Conservation (phyloP, 1,140 invertebrate genomes). For the Brachystomella parvula region DNA sequence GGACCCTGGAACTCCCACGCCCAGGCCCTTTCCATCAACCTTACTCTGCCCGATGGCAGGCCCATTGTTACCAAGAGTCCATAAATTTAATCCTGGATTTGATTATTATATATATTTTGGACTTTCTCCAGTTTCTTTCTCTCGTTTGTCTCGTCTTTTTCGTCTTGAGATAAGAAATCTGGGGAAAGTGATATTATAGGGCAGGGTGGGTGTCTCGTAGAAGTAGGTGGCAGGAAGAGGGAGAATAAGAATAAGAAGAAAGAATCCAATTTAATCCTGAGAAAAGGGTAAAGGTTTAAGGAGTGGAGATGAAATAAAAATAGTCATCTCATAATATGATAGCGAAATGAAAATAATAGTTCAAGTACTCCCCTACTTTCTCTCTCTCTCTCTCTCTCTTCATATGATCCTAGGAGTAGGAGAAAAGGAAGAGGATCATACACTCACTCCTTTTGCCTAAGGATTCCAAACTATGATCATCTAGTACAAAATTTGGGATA, state of each 20-base stretch:
- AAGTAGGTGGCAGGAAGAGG: neutral
- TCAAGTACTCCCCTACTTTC: neutral
- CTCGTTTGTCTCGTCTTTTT: too few species aligned
- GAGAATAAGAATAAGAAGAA: neutral
- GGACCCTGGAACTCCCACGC: neutral
- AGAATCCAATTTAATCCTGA: conserved; percentile 25
- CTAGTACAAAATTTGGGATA: conserved; percentile 29
- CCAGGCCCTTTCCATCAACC: neutral
- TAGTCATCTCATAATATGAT: conserved; percentile 35
- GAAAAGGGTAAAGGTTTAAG: conserved; percentile 28
- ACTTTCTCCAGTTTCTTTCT: neutral
- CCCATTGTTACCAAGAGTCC: neutral
- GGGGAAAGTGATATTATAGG: too few species aligned
- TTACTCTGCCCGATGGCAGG: neutral
- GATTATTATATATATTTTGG: neutral
- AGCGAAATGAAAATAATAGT: conserved; percentile 28
- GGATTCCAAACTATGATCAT: conserved; percentile 11
- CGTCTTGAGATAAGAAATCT: too few species aligned
- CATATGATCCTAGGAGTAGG: neutral
- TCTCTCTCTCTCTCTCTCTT: neutral
- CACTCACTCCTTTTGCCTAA: neutral
- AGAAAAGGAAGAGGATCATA: neutral
- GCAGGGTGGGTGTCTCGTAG: neutral
- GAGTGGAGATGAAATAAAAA: conserved; percentile 32
- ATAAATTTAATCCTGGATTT: conserved; percentile 1